Evolutionary conservation across 92 coral and sea anemone species (phyloP), one percentile per base, ranked within the genome.

Genomic region (Bergia sp.): DNA sequence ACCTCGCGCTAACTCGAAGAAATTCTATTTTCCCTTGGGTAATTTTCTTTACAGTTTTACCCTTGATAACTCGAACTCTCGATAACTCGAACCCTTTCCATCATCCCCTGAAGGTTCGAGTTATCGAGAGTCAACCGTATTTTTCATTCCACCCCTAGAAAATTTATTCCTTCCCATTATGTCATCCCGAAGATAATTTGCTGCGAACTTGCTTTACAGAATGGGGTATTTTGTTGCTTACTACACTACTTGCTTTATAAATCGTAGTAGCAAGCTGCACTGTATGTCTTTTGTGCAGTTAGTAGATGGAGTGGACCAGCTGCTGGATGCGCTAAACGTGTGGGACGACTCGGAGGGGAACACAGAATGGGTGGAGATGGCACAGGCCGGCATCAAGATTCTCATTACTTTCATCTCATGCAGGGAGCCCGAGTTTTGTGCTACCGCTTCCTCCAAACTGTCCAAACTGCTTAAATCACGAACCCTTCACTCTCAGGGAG

Each of bases 291-390:
- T 16, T 42, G 43, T 85, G 41, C 91, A 97, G 99, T 89, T 97
- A 37, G 99, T 97, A 21, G 96, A 97, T 38, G 92, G 91, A 15
- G 95, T 97, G 58, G 99, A 95, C 4, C 93, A 94, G 69, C 92
- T 97, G 36, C 96, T 97, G 47, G 99, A 96, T 80, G 96, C 93
- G 0, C 93, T 97, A 5, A 97, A 97, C 76, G 99, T 97, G 9
- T 97, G 99, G 99, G 92, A 86, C 65, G 96, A 96, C 78, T 42
- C 86, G 40, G 93, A 90, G 50, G 97, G 94, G 43, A 90, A 90
- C 38, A 83, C 93, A 8, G 97, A 96, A 82, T 97, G 99, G 99
- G 91, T 84, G 15, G 99, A 97, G 87, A 97, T 97, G 99, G 97
- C 98, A 9, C 98, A 97, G 61, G 93, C 96, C 20, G 99, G 99